phyloP scores from a whole-genome alignment of 2,888 invertebrate genomes.

The Ecdyonurus torrentis region DNA sequence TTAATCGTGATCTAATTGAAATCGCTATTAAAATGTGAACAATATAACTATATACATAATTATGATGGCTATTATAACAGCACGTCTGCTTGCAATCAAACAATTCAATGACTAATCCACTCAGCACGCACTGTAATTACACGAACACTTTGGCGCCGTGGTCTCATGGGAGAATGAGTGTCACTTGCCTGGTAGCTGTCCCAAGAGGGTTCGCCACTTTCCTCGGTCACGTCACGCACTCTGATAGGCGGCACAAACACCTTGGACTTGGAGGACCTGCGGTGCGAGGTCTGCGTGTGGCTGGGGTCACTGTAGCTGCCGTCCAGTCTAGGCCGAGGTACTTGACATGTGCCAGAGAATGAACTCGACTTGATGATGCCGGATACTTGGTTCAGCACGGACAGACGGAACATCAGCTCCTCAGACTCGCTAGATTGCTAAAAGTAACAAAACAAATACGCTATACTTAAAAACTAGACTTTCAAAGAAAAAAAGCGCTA shows the following conservation, averaged over 20 bases:
- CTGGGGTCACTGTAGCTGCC: slow-evolving; percentile 1
- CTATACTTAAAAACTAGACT: not conserved
- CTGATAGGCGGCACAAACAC: not conserved
- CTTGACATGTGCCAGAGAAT: not conserved
- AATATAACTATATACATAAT: too few species aligned
- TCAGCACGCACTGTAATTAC: not conserved
- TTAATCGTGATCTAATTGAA: too few species aligned
- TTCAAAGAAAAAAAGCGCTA: too few species aligned
- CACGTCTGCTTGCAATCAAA: too few species aligned
- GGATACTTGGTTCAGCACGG: not conserved
- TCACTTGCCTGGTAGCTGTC: slow-evolving; percentile 71
- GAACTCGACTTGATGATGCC: not conserved
- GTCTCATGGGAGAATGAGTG: too few species aligned
- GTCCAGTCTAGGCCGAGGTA: not conserved
- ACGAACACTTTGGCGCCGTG: too few species aligned
- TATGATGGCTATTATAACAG: too few species aligned
- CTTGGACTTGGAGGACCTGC: not conserved
- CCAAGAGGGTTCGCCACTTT: slow-evolving; percentile 67
- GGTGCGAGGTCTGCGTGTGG: not conserved
- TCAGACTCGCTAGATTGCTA: slow-evolving; percentile 2
- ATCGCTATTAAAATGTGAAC: too few species aligned
- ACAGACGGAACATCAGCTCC: not conserved
- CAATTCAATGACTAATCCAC: too few species aligned
- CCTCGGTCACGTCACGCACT: not conserved
- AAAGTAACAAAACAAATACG: not conserved